A percentile compares a stretch with the other conserved stretches of the same genome.
Conservation (phyloP, 2,797 vertebrate species). For the Ciconia nigra region DNA sequence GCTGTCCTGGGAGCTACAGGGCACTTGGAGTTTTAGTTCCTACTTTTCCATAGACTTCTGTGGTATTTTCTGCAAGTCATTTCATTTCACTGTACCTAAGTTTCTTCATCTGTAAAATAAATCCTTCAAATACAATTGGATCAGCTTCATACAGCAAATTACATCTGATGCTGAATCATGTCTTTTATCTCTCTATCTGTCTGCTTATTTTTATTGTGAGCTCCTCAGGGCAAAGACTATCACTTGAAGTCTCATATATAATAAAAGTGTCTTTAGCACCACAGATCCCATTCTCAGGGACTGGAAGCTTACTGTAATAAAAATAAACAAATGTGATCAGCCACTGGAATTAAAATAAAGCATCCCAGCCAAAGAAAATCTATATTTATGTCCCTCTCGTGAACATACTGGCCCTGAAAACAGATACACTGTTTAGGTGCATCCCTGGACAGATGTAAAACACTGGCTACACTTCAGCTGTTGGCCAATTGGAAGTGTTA, state of each 20-base stretch:
- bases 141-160: conserved; percentile 63
- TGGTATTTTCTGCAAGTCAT: conserved; percentile 38
- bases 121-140: conserved; percentile 60
- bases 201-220: conserved; percentile 59
- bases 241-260: conserved; percentile 46
- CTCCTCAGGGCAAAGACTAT: conserved; percentile 53
- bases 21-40: background rate
- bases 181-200: conserved; percentile 55
- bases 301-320: conserved; percentile 24
- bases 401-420: background rate
- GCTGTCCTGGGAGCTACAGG: background rate
- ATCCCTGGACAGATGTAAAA: background rate
- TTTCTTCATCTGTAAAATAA: conserved; percentile 61
- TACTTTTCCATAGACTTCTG: background rate
- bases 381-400: background rate
- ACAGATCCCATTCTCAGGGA: background rate
- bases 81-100: conserved; percentile 12
- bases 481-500: background rate
- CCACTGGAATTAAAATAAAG: conserved; percentile 35
- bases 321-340: conserved; percentile 43
- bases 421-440: background rate
- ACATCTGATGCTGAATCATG: conserved; percentile 59
- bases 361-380: background rate
- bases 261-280: conserved; percentile 45
- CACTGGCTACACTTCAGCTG: background rate